phyloP scores from a whole-genome alignment of 1,140 invertebrate species.

The Drosophila burlai region DNA sequence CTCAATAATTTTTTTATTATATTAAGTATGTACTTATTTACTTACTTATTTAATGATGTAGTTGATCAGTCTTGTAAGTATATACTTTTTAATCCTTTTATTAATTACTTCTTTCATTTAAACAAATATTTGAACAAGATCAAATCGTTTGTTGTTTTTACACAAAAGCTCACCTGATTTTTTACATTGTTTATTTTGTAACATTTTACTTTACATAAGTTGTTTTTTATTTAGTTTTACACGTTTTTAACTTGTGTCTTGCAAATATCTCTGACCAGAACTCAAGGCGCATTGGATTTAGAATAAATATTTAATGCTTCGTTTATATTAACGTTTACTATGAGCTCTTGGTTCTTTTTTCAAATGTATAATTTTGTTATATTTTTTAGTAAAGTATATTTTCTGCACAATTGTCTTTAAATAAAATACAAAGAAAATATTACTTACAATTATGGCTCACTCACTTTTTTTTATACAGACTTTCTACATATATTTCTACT shows the following conservation, averaged over 20 bases:
- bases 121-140: constrained; percentile 7
- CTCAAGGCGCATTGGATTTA: too few species aligned
- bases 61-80: neutral
- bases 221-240: neutral
- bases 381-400: neutral
- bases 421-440: neutral
- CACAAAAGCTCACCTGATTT: neutral
- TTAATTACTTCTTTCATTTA: neutral
- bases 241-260: neutral
- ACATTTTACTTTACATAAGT: neutral
- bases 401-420: neutral
- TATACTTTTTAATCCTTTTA: neutral
- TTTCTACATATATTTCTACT: neutral
- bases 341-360: too few species aligned
- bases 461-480: neutral
- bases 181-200: neutral
- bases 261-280: neutral
- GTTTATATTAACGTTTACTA: neutral
- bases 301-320: too few species aligned
- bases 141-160: constrained; percentile 1
- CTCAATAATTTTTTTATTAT: too few species aligned
- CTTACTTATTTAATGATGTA: neutral
- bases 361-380: neutral
- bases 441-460: neutral
- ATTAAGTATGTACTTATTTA: neutral